Evolutionary conservation across 2,113 vertebrate genomes (phyloP).

Genomic region (Polypterus senegalus): DNA sequence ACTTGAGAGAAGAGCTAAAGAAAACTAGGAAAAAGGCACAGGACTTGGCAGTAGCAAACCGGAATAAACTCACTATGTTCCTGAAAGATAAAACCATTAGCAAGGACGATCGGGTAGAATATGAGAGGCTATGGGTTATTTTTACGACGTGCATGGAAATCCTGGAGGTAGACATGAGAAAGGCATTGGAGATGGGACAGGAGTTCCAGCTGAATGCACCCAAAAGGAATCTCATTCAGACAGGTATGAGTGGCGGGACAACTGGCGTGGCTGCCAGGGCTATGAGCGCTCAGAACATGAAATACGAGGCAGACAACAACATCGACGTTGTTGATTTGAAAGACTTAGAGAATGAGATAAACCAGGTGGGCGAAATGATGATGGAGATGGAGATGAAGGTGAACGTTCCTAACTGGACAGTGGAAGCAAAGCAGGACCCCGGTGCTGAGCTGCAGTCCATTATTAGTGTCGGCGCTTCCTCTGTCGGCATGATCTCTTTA

Average conservation of each 20-base stretch:
- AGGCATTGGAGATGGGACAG: slow-evolving; percentile 76
- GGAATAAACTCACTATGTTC: slow-evolving; percentile 66
- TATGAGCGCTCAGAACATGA: slow-evolving; percentile 83
- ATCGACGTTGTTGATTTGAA: slow-evolving; percentile 76
- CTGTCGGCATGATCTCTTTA: slow-evolving; percentile 62
- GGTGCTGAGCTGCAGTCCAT: slow-evolving; percentile 82
- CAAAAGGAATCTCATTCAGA: slow-evolving; percentile 78
- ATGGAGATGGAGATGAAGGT: slow-evolving; percentile 97
- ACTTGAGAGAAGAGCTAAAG: slow-evolving; percentile 81
- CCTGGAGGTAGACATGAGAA: slow-evolving; percentile 85
- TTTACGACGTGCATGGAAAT: slow-evolving; percentile 90
- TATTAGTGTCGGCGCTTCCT: slow-evolving; percentile 66
- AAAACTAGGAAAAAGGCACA: slow-evolving; percentile 84
- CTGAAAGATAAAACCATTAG: slow-evolving; percentile 69
- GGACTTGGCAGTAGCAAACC: slow-evolving; percentile 72
- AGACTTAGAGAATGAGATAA: slow-evolving; percentile 75
- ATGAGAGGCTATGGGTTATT: slow-evolving; percentile 92
- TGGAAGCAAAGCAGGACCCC: slow-evolving; percentile 80
- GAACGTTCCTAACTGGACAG: slow-evolving; percentile 90
- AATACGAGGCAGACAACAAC: slow-evolving; percentile 68
- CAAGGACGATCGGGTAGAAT: slow-evolving; percentile 75
- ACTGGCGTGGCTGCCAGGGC: slow-evolving; percentile 71
- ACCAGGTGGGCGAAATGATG: slow-evolving; percentile 83
- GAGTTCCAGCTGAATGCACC: slow-evolving; percentile 83
- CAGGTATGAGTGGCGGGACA: slow-evolving; percentile 77